Evolutionary conservation across 2,113 vertebrate species (phyloP), one percentile per base, ranked within the genome.

Genomic region (Struthio camelus): DNA sequence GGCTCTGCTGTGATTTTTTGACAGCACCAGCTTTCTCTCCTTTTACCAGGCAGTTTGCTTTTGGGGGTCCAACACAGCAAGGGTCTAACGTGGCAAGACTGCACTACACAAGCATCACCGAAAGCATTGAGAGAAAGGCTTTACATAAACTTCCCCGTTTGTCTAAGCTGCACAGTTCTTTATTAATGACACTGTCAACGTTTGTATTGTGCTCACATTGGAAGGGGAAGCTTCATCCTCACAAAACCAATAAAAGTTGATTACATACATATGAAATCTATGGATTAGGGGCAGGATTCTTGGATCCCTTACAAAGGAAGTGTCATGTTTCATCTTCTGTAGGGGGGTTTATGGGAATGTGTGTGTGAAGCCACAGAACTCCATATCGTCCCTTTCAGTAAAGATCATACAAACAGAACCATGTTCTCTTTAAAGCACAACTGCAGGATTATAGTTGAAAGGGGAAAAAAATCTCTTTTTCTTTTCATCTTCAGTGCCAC

Each of bases 241-340:
- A 78, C 75, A 97, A 96, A 98, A 79, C 91, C 95, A 97, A 90
- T 97, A 96, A 97, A 97, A 97, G 81, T 91, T 97, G 96, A 98
- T 98, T 97, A 54, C 87, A 97, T 94, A 85, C 95, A 97, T 91
- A 97, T 94, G 96, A 97, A 93, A 93, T 73, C 91, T 96, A 96
- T 90, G 95, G 92, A 96, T 91, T 75, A 91, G 84, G 90, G 86
- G 67, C 25, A 95, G 89, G 93, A 94, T 95, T 95, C 94, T 96
- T 97, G 96, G 96, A 97, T 72, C 77, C 44, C 81, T 96, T 94
- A 92, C 95, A 98, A 97, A 97, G 94, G 7, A 72, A 87, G 92
- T 93, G 94, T 97, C 92, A 91, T 82, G 90, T 98, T 98, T 97
- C 96, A 93, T 97, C 94, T 97, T 95, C 73, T 80, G 72, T 80